Base-by-base conservation (phyloP, 92 coral and sea anemone species). In the Heliopora coerulea region DNA sequence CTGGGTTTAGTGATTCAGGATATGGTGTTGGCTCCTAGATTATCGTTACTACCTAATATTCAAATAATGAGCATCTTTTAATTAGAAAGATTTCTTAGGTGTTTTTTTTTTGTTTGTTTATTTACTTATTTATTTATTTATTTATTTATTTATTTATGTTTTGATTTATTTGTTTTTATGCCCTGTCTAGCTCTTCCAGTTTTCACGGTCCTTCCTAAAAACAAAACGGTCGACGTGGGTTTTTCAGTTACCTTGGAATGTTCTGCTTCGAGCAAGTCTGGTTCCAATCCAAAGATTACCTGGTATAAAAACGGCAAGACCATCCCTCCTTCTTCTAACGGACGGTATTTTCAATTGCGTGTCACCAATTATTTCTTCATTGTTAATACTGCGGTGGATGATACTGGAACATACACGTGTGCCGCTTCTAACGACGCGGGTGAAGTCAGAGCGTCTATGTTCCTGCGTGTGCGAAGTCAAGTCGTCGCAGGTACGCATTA, bases 401-500 rank as follows among this genome's bases (percentile, higher is more conserved):
- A 93, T 57, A 65, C 76, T 14, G 98, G 98, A 8, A 59, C 86
- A 63, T 93, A 93, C 52, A 83, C 81, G 13, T 93, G 98, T 48
- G 82, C 78, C 29, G 90, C 92, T 20, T 62, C 84, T 23, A 93
- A 85, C 80, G 79, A 37, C 31, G 98, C 79, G 0, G 96, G 91
- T 14, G 78, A 65, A 11, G 83, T 78, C 27, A 67, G 65, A 40
- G 88, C 88, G 2, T 73, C 79, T 13, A 90, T 90, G 21, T 86
- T 75, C 78, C 80, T 93, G 26, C 74, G 65, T 21, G 91, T 93
- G 54, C 57, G 60, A 32, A 68, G 79, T 19, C 81, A 78, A 29
- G 70, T 54, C 23, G 62, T 73, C 3, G 44, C 52, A 68, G 88
- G 93, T 82, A 61, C 81, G 84, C 31, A 13, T 4, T 34, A 25